phyloP scores from a whole-genome alignment of 2,888 invertebrate species.

The Platycnemis pennipes region DNA sequence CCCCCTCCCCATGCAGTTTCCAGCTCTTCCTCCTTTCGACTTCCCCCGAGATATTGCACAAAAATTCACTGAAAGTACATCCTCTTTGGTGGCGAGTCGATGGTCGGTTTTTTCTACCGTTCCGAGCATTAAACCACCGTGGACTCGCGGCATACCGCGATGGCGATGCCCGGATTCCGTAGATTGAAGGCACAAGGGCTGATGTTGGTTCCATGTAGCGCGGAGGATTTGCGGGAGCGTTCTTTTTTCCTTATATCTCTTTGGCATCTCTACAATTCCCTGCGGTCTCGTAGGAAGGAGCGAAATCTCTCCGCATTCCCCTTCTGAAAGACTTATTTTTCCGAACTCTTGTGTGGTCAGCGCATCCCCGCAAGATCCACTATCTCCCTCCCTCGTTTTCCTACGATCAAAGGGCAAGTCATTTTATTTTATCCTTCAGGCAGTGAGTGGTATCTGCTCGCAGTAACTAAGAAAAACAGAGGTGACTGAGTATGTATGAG shows the following conservation, averaged over 20 bases:
- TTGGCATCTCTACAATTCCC: conserved; percentile 5
- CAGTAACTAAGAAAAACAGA: background rate
- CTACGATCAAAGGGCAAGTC: background rate
- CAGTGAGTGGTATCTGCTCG: conserved; percentile 24
- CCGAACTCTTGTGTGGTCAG: conserved; percentile 43
- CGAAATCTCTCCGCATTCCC: background rate
- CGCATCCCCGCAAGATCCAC: conserved; percentile 10
- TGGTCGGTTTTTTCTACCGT: background rate
- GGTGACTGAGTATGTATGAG: background rate
- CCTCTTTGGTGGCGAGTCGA: background rate
- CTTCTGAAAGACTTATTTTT: conserved; percentile 17
- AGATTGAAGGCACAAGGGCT: background rate
- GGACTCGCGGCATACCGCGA: background rate
- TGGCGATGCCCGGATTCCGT: background rate
- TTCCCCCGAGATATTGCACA: background rate
- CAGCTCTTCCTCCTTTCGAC: too few species aligned
- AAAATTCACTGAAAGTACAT: background rate
- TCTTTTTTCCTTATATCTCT: background rate
- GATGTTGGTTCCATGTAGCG: background rate
- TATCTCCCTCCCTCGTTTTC: background rate
- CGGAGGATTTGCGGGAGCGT: conserved; percentile 23
- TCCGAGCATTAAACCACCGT: background rate
- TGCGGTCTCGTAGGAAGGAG: background rate
- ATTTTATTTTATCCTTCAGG: background rate
- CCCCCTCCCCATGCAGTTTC: too few species aligned